These are phyloP conservation scores for Rugalucina vietnamica DNA, from an alignment of 2,888 invertebrate genomes.

Conservation along the genomic window DNA sequence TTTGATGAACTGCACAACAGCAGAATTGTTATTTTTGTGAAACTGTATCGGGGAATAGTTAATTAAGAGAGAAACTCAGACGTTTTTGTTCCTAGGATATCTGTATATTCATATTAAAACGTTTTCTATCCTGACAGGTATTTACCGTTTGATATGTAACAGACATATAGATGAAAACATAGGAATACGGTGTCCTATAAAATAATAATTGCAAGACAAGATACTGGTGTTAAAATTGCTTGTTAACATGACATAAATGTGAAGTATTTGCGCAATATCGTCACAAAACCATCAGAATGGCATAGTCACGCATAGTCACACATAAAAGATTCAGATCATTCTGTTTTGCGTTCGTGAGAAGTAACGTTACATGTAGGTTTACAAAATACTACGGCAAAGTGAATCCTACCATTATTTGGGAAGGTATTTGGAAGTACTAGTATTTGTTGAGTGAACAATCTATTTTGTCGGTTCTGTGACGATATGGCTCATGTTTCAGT, in stretches of 20 bases:
- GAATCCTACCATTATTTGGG: too few species aligned
- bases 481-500: background rate
- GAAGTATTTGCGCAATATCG: background rate
- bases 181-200: background rate
- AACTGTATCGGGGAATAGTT: constrained; percentile 9
- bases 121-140: background rate
- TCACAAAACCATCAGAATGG: too few species aligned
- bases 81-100: background rate
- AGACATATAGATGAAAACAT: background rate
- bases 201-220: background rate
- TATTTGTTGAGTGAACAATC: too few species aligned
- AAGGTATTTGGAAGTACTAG: too few species aligned
- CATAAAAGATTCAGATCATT: too few species aligned
- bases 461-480: too few species aligned
- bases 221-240: background rate
- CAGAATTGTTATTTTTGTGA: background rate
- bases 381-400: too few species aligned
- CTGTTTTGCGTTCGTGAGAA: too few species aligned
- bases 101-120: background rate
- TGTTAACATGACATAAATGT: background rate
- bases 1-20: background rate
- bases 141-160: background rate
- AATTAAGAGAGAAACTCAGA: constrained; percentile 6
- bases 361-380: too few species aligned
- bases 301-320: too few species aligned